Evolutionary conservation across 2,797 vertebrate genomes (phyloP), one percentile per base, ranked within the genome.

Genomic region (Calcarius lapponicus): DNA sequence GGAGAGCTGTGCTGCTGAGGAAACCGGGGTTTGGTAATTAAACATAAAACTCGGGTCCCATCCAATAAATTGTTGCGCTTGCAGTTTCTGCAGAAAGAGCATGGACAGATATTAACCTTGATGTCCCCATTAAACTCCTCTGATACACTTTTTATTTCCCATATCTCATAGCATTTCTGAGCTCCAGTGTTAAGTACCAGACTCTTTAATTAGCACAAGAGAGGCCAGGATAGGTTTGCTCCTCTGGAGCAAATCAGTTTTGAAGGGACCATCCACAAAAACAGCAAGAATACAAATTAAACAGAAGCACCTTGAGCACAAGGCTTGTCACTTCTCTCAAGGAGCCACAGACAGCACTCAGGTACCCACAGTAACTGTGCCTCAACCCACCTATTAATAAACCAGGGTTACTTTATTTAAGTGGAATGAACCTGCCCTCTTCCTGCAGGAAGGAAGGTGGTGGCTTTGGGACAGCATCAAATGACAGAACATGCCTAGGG

Each of bases 1-100:
- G 82, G 65, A 71, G 87, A 86, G 71, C 58, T 17, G 24, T 74
- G 94, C 73, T 82, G 91, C 94, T 90, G 26, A 96, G 88, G 87
- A 95, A 92, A 60, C 71, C 89, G 26, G 4, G 40, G 29, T 56
- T 85, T 93, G 94, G 91, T 93, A 97, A 97, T 98, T 97, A 97
- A 95, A 95, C 92, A 54, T 57, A 93, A 97, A 97, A 79, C 47
- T 75, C 58, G 5, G 90, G 92, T 91, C 91, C 20, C 16, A 11
- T 80, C 76, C 91, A 48, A 69, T 92, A 95, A 96, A 94, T 93
- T 94, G 87, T 95, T 92, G 92, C 20, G 16, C 86, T 84, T 78
- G 64, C 87, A 95, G 81, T 91, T 89, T 64, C 75, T 87, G 40
- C 83, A 88, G 90, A 38, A 96, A 80, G 72, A 86, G 70, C 4